These are phyloP conservation scores for Drosophila triauraria DNA, from an alignment of 1,140 invertebrate genomes.

Conservation along the genomic window DNA sequence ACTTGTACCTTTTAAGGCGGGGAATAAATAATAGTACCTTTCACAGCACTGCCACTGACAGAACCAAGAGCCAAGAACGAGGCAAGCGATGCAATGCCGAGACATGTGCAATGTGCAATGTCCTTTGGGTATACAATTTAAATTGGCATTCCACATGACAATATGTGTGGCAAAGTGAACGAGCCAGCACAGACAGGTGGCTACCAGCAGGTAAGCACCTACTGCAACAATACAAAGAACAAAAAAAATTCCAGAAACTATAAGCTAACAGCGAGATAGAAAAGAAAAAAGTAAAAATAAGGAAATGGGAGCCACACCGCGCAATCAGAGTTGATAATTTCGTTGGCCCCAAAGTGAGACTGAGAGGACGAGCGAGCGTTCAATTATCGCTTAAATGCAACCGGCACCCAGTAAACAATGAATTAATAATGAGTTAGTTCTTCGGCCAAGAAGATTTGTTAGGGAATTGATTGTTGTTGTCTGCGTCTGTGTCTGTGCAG, in stretches of 20 bases:
- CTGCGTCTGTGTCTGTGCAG: background rate
- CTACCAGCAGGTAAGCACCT: conserved; percentile 6
- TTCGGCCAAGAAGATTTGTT: conserved; percentile 4
- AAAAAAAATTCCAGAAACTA: background rate
- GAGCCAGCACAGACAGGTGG: conserved; percentile 38
- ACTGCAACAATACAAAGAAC: no score
- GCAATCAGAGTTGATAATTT: conserved; percentile 50
- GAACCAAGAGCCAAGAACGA: background rate
- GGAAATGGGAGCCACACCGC: background rate
- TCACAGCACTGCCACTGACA: conserved; percentile 7
- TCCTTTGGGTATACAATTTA: conserved; percentile 81
- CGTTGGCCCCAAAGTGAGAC: conserved; percentile 10
- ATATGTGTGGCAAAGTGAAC: conserved; percentile 53
- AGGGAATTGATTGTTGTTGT: conserved; percentile 1
- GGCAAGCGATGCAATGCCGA: conserved; percentile 39
- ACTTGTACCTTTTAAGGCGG: background rate
- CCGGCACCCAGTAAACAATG: conserved; percentile 29
- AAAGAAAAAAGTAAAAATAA: background rate
- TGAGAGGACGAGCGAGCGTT: conserved; percentile 15
- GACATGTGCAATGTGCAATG: conserved; percentile 67
- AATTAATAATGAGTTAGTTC: conserved; percentile 36
- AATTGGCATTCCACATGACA: conserved; percentile 80
- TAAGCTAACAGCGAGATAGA: background rate
- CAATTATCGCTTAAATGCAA: conserved; percentile 51
- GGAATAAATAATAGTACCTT: background rate